A percentile compares a stretch with the other conserved stretches of the same genome.
Conservation (phyloP, 2,113 vertebrate species). For the Aramus guarauna region DNA sequence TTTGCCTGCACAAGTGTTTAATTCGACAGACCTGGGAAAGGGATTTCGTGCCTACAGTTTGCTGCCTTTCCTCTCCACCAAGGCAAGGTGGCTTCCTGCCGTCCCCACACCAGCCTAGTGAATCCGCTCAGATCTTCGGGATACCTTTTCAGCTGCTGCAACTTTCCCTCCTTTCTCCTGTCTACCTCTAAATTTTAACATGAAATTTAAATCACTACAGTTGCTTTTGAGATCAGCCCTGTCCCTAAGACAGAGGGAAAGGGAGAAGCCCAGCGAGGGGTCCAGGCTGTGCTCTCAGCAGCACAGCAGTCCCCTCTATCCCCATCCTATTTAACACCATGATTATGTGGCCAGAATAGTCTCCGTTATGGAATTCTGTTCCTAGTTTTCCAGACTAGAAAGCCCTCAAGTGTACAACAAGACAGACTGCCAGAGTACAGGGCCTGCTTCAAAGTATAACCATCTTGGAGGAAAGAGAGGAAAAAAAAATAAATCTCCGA, state of each 20-base stretch:
- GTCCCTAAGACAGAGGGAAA: neutral
- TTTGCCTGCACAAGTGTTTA: neutral
- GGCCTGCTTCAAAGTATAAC: neutral
- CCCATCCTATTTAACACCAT: no score
- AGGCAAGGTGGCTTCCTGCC: neutral
- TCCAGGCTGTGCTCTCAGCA: neutral
- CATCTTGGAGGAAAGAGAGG: neutral
- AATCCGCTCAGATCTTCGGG: neutral
- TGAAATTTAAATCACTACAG: no score
- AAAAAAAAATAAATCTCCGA: neutral
- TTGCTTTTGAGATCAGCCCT: neutral
- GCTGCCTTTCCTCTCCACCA: neutral
- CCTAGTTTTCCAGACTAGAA: neutral
- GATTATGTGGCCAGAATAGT: fast-evolving
- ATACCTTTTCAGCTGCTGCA: neutral
- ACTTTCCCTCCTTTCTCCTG: neutral
- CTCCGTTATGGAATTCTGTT: neutral
- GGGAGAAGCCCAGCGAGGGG: neutral
- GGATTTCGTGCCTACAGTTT: fast-evolving
- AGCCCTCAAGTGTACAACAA: neutral
- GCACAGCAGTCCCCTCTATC: fast-evolving
- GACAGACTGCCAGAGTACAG: neutral
- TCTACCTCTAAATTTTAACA: no score
- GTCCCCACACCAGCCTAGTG: fast-evolving
- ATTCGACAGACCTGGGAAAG: fast-evolving